Evolutionary conservation across 2,113 vertebrate species (phyloP).

Genomic region (Chaetodon trifascialis): DNA sequence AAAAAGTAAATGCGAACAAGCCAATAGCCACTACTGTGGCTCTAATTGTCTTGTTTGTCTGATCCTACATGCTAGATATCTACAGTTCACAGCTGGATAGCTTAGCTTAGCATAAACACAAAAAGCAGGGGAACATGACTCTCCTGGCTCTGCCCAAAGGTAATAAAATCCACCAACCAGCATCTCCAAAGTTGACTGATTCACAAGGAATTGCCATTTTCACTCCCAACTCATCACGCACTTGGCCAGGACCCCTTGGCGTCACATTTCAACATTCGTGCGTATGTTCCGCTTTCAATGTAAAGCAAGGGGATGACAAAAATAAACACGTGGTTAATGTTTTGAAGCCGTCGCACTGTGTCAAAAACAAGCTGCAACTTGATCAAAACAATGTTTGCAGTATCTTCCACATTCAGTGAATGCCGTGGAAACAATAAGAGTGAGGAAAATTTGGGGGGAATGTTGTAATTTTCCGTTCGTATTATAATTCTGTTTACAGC

Average conservation of each 20-base stretch:
- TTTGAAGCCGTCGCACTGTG: no score
- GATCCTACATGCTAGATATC: no score
- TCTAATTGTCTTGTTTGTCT: background rate
- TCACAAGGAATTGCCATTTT: no score
- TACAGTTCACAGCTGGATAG: background rate
- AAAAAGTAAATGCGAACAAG: background rate
- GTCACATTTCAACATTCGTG: no score
- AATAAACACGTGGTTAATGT: no score
- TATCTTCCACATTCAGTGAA: no score
- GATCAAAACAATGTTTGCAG: background rate
- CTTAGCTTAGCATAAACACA: background rate
- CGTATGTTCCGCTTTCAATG: no score
- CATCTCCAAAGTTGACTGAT: background rate
- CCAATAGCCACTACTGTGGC: background rate
- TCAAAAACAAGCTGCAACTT: background rate
- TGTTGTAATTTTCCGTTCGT: conserved; percentile 18
- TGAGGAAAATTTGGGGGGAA: background rate
- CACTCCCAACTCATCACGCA: no score
- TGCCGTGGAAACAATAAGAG: conserved; percentile 13
- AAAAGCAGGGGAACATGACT: background rate
- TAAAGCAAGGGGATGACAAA: no score
- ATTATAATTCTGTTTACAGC: conserved; percentile 35
- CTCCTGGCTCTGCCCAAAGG: background rate
- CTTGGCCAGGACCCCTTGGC: no score
- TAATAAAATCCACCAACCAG: background rate